phyloP scores from a whole-genome alignment of 2,888 invertebrate species.

The Muscina levida region DNA sequence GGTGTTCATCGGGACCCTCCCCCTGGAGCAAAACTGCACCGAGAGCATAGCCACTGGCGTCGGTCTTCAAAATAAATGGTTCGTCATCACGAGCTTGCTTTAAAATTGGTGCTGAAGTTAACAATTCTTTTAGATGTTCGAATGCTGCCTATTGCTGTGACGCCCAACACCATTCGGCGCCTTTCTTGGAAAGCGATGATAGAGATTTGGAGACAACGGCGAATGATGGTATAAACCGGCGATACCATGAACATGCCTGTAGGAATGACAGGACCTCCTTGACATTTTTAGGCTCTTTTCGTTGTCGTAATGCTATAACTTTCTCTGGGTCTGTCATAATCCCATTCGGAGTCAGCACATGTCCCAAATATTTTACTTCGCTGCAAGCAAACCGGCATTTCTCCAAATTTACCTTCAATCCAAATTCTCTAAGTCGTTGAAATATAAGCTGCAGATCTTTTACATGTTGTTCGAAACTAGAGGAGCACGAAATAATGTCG shows the following conservation, averaged over 20 bases:
- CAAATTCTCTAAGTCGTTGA: slow-evolving; percentile 51
- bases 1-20: slow-evolving; percentile 46
- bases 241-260: slow-evolving; percentile 59
- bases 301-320: no score
- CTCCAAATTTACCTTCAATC: slow-evolving; percentile 36
- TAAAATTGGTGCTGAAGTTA: slow-evolving; percentile 24
- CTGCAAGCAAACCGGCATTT: no score
- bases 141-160: slow-evolving; percentile 51
- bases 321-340: slow-evolving; percentile 69
- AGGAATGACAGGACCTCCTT: slow-evolving; percentile 69
- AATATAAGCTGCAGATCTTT: no score
- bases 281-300: slow-evolving; percentile 63
- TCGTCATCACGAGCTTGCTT: slow-evolving; percentile 30
- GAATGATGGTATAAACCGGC: slow-evolving; percentile 44
- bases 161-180: slow-evolving; percentile 32
- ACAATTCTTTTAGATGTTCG: slow-evolving; percentile 1
- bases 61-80: slow-evolving; percentile 45
- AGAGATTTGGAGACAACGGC: slow-evolving; percentile 47
- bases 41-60: slow-evolving; percentile 28
- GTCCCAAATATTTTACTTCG: no score
- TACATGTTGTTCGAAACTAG: slow-evolving; percentile 23
- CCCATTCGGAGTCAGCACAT: no score
- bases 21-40: slow-evolving; percentile 44
- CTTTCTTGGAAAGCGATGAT: slow-evolving; percentile 48
- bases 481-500: slow-evolving; percentile 65